These are phyloP conservation scores for Timandra comae DNA, from an alignment of 2,888 invertebrate species.

Conservation along the genomic window DNA sequence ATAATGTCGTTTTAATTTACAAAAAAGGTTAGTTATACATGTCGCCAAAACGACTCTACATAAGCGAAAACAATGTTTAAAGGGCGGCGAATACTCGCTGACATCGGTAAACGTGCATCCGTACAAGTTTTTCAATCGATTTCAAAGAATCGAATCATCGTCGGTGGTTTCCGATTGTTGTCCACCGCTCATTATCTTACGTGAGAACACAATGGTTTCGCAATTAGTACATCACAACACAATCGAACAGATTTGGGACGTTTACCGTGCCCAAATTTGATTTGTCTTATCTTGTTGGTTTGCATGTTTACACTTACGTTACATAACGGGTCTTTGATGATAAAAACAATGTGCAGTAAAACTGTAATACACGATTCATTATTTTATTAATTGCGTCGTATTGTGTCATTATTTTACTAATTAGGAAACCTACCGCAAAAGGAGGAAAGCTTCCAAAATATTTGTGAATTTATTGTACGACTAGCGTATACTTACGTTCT, in stretches of 20 bases:
- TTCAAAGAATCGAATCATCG: slow-evolving; percentile 65
- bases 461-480: too few species aligned
- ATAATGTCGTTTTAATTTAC: not conserved
- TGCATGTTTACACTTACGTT: too few species aligned
- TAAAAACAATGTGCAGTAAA: too few species aligned
- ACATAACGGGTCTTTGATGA: too few species aligned
- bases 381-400: too few species aligned
- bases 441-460: too few species aligned
- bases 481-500: too few species aligned
- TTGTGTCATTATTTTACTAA: too few species aligned
- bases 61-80: slow-evolving; percentile 51
- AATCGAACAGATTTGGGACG: slow-evolving; percentile 43
- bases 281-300: too few species aligned
- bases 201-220: slow-evolving; percentile 72
- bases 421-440: too few species aligned
- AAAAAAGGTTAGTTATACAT: slow-evolving; percentile 11
- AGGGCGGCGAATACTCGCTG: slow-evolving; percentile 63
- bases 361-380: too few species aligned
- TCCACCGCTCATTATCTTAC: slow-evolving; percentile 59
- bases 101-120: slow-evolving; percentile 74
- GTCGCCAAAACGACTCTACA: slow-evolving; percentile 32
- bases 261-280: slow-evolving; percentile 25
- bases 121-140: slow-evolving; percentile 70
- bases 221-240: slow-evolving; percentile 48
- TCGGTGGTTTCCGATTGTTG: slow-evolving; percentile 72